These are phyloP conservation scores for Lordiphosa mommai DNA, from an alignment of 1,140 invertebrate species.

Conservation along the genomic window DNA sequence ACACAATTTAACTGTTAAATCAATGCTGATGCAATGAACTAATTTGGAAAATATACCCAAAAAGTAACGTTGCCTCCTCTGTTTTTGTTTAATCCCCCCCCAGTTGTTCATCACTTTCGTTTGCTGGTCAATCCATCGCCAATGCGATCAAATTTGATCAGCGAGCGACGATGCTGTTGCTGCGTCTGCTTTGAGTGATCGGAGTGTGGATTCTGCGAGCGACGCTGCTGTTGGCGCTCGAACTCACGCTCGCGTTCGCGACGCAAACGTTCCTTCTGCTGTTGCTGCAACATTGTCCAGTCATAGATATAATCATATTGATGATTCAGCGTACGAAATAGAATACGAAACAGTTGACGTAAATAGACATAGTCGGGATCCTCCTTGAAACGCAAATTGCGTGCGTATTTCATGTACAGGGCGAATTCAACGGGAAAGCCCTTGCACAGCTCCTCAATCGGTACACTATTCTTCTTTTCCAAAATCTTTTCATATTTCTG, in stretches of 20 bases:
- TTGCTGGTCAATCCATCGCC: background rate
- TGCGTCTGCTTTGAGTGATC: background rate
- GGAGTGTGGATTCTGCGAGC: background rate
- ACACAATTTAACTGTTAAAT: background rate
- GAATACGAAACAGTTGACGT: slow-evolving; percentile 95
- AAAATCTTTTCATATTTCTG: slow-evolving; percentile 99
- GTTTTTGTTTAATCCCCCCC: background rate
- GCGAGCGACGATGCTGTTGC: background rate
- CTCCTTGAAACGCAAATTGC: slow-evolving; percentile 97
- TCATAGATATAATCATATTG: slow-evolving; percentile 99
- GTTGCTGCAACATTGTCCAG: slow-evolving; percentile 94
- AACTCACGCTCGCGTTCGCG: slow-evolving; percentile 20
- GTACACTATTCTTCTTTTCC: slow-evolving; percentile 98
- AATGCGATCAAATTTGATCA: background rate
- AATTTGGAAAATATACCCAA: slow-evolving; percentile 5
- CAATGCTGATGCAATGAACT: background rate
- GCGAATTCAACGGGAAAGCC: slow-evolving; percentile 92
- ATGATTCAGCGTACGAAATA: slow-evolving; percentile 97
- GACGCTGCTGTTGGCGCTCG: slow-evolving; percentile 7
- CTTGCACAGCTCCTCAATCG: slow-evolving; percentile 97
- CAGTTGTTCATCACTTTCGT: background rate
- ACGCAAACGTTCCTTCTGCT: slow-evolving; percentile 31
- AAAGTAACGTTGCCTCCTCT: background rate
- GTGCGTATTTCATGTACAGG: slow-evolving; percentile 97
- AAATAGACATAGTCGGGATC: slow-evolving; percentile 97